Evolutionary conservation across 2,888 invertebrate species (phyloP).

Genomic region (Sarcophaga carnaria): DNA sequence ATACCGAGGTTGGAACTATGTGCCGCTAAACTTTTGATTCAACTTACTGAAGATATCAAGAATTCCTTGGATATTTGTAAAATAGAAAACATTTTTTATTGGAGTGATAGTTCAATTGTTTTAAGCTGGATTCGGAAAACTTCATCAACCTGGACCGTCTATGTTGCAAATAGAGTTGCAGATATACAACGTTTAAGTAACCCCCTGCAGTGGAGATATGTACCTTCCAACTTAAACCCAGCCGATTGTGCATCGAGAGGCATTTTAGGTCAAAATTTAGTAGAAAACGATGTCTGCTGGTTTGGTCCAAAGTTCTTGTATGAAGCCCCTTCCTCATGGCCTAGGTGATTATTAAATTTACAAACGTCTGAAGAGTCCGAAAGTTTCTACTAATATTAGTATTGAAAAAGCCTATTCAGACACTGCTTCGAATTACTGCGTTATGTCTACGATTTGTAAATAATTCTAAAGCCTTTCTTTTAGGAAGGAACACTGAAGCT

Average conservation of each 20-base stretch:
- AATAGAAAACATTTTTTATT: slow-evolving; percentile 38
- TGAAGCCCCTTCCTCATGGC: neutral
- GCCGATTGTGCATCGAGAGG: slow-evolving; percentile 10
- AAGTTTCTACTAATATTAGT: neutral
- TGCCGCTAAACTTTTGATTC: slow-evolving; percentile 35
- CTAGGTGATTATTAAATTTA: slow-evolving; percentile 5
- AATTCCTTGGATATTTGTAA: neutral
- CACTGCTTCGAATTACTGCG: neutral
- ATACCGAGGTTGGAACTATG: slow-evolving; percentile 45
- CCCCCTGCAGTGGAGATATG: neutral
- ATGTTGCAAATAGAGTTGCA: too few species aligned
- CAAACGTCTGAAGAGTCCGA: neutral
- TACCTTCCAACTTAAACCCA: neutral
- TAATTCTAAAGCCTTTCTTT: neutral
- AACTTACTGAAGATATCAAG: slow-evolving; percentile 7
- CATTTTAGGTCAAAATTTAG: neutral
- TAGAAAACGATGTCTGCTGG: slow-evolving; percentile 4
- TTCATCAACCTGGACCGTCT: neutral
- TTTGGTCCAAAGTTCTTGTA: neutral
- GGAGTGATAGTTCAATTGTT: slow-evolving; percentile 53
- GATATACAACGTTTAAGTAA: neutral
- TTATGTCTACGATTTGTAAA: slow-evolving; percentile 11
- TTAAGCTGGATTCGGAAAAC: slow-evolving; percentile 28
- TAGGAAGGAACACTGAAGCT: too few species aligned
- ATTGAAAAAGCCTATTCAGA: neutral